These are phyloP conservation scores for Apis florea DNA, from an alignment of 1,140 invertebrate genomes.

Conservation along the genomic window DNA sequence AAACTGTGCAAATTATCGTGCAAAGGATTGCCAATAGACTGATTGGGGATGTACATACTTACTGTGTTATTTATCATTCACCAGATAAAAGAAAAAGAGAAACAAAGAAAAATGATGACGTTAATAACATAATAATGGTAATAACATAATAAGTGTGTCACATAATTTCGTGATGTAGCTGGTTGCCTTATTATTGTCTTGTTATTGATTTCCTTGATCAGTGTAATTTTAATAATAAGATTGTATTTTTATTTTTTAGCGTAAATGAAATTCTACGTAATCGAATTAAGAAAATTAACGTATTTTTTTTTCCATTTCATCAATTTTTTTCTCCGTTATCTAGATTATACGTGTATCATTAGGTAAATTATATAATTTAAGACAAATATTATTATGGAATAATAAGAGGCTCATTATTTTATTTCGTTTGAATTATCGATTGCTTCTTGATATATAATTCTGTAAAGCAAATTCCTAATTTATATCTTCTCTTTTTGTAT, in stretches of 20 bases:
- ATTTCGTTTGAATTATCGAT: conserved; percentile 10
- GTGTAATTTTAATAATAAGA: neutral
- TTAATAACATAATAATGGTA: too few relatives aligned
- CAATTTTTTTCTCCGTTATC: too few relatives aligned
- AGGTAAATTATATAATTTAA: too few relatives aligned
- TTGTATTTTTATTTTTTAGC: neutral
- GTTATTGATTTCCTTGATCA: neutral
- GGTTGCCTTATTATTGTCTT: neutral
- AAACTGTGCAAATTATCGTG: neutral
- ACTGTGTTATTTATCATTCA: neutral
- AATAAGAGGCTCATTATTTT: neutral
- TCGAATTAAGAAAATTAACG: neutral
- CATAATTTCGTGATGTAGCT: neutral
- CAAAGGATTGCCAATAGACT: too few relatives aligned
- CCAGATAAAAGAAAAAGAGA: too few relatives aligned
- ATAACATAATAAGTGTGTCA: too few relatives aligned
- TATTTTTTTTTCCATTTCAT: neutral
- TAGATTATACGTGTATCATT: neutral
- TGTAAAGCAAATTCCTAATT: neutral
- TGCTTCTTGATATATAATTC: neutral
- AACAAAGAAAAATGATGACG: neutral
- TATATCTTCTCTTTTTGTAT: neutral
- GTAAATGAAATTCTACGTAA: neutral
- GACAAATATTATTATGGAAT: neutral
- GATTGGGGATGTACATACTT: too few relatives aligned